Evolutionary conservation across 1,140 invertebrate species (phyloP), one percentile per base, ranked within the genome.

Genomic region (Lamellibrachia luymesi): DNA sequence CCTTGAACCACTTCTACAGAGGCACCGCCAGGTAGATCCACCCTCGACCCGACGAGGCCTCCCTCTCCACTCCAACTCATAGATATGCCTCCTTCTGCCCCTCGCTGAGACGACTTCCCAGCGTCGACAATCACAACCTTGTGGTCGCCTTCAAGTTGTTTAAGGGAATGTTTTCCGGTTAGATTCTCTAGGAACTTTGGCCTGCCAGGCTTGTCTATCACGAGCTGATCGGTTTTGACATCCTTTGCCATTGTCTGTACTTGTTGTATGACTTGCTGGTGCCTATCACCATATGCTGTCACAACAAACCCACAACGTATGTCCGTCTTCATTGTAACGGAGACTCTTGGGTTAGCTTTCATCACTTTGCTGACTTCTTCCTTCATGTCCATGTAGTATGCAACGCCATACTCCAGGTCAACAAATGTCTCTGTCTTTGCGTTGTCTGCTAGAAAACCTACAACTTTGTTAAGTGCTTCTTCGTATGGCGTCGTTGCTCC

Each of bases 1-100:
- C 98, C 98, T 51, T 89, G 92, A 56, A 93, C 49, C 2, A 93
- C 51, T 52, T 93, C 64, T 38, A 93, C 93, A 2, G 50, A 25
- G 50, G 90, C 17, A 22, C 64, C 64, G 25, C 64, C 17, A 8
- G 17, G 2, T 13, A 80, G 64, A 13, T 80, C 64, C 13, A 80
- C 64, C 64, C 25, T 80, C 17, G 64, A 80, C 64, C 64, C 64
- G 25, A 80, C 64, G 25, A 22, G 10, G 4, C 64, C 64, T 6
- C 17, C 64, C 25, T 80, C 64, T 10, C 6, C 25, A 22, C 5
- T 22, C n/a, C n/a, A n/a, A n/a, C n/a, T n/a, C 64, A 6, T 80
- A 80, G 64, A 80, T 2, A 6, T 80, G 4, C 17, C 5, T 80
- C 64, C 64, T 80, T 80, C 13, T 4, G 64, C 64, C 13, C 64